These are phyloP conservation scores for Colossoma macropomum DNA, from an alignment of 2,113 vertebrate genomes.

Conservation along the genomic window DNA sequence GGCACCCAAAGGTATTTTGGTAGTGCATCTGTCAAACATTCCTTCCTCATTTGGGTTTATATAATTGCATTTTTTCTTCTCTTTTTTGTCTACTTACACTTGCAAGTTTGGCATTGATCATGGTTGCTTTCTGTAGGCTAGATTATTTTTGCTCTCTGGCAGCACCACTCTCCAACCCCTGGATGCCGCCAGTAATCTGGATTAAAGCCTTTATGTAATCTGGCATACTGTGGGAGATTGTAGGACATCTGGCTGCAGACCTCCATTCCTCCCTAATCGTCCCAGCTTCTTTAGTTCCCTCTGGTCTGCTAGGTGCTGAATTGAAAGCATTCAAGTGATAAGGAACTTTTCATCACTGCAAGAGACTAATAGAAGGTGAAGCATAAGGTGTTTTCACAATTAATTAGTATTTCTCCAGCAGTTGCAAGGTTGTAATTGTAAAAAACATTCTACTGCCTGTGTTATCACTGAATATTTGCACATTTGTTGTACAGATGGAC, in stretches of 20 bases:
- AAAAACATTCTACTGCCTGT: background rate
- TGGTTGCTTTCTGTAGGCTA: constrained; percentile 24
- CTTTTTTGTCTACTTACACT: background rate
- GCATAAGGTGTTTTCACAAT: background rate
- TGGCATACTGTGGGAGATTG: constrained; percentile 49
- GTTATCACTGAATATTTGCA: no score
- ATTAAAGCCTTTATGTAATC: constrained; percentile 55
- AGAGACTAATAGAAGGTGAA: background rate
- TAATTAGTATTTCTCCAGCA: background rate
- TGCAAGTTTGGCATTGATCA: constrained; percentile 8
- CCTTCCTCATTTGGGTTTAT: constrained; percentile 7
- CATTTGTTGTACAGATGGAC: background rate
- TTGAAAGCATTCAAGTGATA: constrained; percentile 1
- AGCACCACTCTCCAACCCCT: constrained; percentile 26
- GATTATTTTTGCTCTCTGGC: constrained; percentile 34
- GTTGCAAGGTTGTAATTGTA: background rate
- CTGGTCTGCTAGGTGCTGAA: background rate
- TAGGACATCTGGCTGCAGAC: constrained; percentile 53
- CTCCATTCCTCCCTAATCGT: constrained; percentile 36
- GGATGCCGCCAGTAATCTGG: constrained; percentile 48
- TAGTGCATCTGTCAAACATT: background rate
- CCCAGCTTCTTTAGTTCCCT: background rate
- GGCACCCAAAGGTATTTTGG: background rate
- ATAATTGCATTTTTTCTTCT: background rate
- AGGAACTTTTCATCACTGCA: no score